phyloP scores from a whole-genome alignment of 2,797 vertebrate genomes.

The Lutra lutra region DNA sequence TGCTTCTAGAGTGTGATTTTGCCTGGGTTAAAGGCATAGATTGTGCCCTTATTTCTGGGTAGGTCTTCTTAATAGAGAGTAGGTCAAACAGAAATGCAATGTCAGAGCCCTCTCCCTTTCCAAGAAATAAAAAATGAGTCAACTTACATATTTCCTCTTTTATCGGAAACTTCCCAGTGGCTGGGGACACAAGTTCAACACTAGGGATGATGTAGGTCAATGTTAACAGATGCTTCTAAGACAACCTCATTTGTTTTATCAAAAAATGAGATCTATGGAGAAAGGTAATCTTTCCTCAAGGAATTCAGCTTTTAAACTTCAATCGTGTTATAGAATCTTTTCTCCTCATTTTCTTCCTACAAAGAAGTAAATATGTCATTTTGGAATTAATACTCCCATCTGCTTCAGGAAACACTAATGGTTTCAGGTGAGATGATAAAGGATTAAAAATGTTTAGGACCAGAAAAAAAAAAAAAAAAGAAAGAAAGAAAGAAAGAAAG shows the following conservation, averaged over 20 bases:
- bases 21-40: background rate
- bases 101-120: constrained; percentile 15
- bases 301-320: constrained; percentile 54
- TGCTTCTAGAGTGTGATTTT: background rate
- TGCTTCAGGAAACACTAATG: constrained; percentile 31
- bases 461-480: background rate
- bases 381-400: background rate
- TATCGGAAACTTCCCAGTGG: constrained; percentile 50
- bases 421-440: constrained; percentile 43
- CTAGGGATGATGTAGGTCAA: constrained; percentile 17
- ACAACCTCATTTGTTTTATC: constrained; percentile 65
- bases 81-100: background rate
- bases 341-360: constrained; percentile 60
- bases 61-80: constrained; percentile 51
- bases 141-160: constrained; percentile 31
- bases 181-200: constrained; percentile 50
- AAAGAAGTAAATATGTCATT: constrained; percentile 40
- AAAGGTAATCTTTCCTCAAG: constrained; percentile 38
- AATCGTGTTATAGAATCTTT: background rate
- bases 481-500: background rate
- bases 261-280: constrained; percentile 46
- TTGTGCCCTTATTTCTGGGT: background rate
- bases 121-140: constrained; percentile 59
- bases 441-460: constrained; percentile 41
- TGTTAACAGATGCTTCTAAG: constrained; percentile 29